Base-by-base conservation (phyloP, 2,888 invertebrate genomes). In the Brenthis daphne region DNA sequence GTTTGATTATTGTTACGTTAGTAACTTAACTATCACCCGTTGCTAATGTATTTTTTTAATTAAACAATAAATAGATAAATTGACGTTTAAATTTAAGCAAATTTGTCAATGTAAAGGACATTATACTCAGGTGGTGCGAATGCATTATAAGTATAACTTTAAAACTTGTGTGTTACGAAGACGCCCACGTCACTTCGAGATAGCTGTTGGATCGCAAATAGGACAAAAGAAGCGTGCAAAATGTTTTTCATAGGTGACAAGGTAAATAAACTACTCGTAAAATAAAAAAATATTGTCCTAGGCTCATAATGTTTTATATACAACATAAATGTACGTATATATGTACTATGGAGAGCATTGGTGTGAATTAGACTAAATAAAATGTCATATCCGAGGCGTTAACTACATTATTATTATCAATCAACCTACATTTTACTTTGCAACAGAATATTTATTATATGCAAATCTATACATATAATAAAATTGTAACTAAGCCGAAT, bases 41-140 rank as follows among this genome's bases (percentile, higher is more conserved):
- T 4, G 11, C 8, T 8, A 8, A 6, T 6, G 8, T 37, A 37
- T 37, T 37, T 43, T 43, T 11, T 43, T 11, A 8, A 43, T 11
- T 43, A 43, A 43, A 3, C 11, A 2, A 29, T 29, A 29, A 29
- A 29, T 29, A 29, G 29, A 29, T 4, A 29, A 29, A 11, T 2
- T 43, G 1, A 2, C 11, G 37, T 8, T 43, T 2, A 43, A 0
- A 43, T 11, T 8, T 43, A 43, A 3, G 29, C 29, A 29, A 8
- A 11, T 43, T 43, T 43, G 37, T 43, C 8, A 68, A 64, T 53
- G 63, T 64, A 57, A 57, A 67, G 53, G 47, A 64, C 57, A 64
- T 57, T 64, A 47, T 53, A 3, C 63, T 43, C 43, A 51, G 50
- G 53, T 33, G 20, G 43, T 50, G 29, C 29, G 29, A 29, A 29